A percentile compares a stretch with the other conserved stretches of the same genome.
Conservation (phyloP, 2,797 vertebrate species). For the Phaenicophaeus curvirostris region DNA sequence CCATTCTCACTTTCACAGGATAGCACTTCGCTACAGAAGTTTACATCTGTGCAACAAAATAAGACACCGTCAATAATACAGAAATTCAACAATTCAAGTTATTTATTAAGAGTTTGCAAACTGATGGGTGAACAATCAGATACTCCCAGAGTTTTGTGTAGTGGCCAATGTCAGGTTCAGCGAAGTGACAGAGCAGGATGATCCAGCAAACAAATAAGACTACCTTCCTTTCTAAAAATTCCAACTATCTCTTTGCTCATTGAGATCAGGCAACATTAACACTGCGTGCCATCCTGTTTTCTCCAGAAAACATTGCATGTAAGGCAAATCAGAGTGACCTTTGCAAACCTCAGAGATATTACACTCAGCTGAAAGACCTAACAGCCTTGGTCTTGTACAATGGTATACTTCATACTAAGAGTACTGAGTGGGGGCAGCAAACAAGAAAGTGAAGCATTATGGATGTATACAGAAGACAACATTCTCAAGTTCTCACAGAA, state of each 20-base stretch:
- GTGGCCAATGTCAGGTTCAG: background rate
- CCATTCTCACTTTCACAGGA: background rate
- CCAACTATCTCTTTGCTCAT: background rate
- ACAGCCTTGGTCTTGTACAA: background rate
- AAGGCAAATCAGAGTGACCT: background rate
- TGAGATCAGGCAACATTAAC: background rate
- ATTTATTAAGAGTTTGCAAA: background rate
- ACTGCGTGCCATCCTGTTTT: background rate
- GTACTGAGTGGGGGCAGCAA: accelerated
- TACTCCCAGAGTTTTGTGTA: background rate
- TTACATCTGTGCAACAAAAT: background rate
- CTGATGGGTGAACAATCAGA: background rate
- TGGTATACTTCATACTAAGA: background rate
- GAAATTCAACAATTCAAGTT: background rate
- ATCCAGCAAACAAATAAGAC: background rate
- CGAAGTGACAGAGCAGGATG: background rate
- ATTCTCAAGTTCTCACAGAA: background rate
- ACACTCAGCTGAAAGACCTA: background rate
- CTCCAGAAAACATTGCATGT: background rate
- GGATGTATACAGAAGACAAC: background rate
- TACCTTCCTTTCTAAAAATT: background rate
- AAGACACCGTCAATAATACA: background rate
- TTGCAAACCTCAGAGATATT: background rate
- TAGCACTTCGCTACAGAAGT: background rate
- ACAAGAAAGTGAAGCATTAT: background rate